Evolutionary conservation across 2,113 vertebrate species (phyloP), one percentile per base, ranked within the genome.

Genomic region (Deroptyus accipitrinus): DNA sequence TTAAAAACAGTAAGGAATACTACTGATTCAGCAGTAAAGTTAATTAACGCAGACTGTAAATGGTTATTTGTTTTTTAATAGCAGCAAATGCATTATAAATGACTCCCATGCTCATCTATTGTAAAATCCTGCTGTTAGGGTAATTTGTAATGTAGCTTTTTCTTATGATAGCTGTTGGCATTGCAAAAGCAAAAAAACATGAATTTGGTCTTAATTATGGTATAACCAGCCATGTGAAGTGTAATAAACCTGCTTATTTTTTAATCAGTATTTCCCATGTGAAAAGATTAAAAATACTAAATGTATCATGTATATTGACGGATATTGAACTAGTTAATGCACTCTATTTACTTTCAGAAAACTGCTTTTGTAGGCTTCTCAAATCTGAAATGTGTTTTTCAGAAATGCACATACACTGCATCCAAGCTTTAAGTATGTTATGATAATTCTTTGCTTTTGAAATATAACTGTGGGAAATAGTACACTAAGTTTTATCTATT

Each of bases 61-160:
- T 62, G 77, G 87, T 95, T 87, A 79, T 91, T 91, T 95, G 75
- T 39, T 88, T 87, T 95, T 94, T 85, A 92, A 94, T 83, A 85
- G 79, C n/a, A 68, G 89, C 52, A 87, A 92, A 73, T 74, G 73
- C 66, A 48, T 94, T 86, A 93, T 83, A 74, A 95, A 81, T 90
- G 27, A 63, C 57, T 92, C 62, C 24, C 1, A 3, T 66, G 48
- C 82, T 95, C 35, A 55, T 87, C 68, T 85, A 61, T 92, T 86
- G 68, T 96, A 91, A 95, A 86, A 72, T 28, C 83, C 77, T 16
- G 27, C 72, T 88, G 83, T 69, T 93, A 59, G 33, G 42, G 35
- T 72, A 75, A 80, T 92, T 78, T 90, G 57, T 84, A 48, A 37
- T 28, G 14, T 54, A 63, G 20, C 24, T 88, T 91, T 90, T 73